A percentile compares a stretch with the other conserved stretches of the same genome.
These are phyloP conservation scores for Sesia bembeciformis DNA, from an alignment of 2,888 invertebrate genomes.

Conservation along the genomic window DNA sequence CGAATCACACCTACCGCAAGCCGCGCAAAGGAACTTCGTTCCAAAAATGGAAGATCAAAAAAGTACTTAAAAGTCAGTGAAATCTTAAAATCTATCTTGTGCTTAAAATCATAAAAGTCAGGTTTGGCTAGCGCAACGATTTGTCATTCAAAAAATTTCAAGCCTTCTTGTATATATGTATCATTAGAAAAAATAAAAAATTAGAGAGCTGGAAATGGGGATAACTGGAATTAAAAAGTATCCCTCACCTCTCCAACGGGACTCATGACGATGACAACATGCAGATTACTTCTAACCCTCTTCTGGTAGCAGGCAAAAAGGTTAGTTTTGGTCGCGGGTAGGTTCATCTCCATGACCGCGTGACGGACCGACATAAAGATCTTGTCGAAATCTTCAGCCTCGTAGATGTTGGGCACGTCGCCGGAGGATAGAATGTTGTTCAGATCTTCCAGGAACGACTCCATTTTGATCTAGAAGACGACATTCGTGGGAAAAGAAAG, in stretches of 20 bases:
- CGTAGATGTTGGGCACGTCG: conserved; percentile 91
- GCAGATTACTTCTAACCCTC: conserved; percentile 85
- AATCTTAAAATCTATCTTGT: no score
- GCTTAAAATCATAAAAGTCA: no score
- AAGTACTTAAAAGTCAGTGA: no score
- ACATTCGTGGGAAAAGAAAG: not conserved
- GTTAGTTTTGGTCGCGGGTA: conserved; percentile 87
- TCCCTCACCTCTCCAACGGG: conserved; percentile 82
- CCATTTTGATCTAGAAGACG: conserved; percentile 83
- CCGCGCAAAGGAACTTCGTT: no score
- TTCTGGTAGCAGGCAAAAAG: conserved; percentile 88
- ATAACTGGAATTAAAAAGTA: not conserved
- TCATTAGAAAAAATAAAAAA: no score
- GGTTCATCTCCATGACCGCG: conserved; percentile 81
- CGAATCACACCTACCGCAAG: no score
- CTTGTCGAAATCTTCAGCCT: conserved; percentile 85
- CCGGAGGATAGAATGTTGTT: conserved; percentile 92
- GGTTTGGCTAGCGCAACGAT: no score
- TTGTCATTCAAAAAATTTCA: no score
- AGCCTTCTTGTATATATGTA: no score
- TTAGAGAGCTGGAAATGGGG: not conserved
- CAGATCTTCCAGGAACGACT: conserved; percentile 89
- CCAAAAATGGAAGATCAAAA: no score
- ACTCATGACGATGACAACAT: conserved; percentile 84
- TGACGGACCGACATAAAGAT: conserved; percentile 84